A percentile compares a stretch with the other conserved stretches of the same genome.
phyloP scores from a whole-genome alignment of 2,113 vertebrate genomes.

The Aptenodytes patagonicus region DNA sequence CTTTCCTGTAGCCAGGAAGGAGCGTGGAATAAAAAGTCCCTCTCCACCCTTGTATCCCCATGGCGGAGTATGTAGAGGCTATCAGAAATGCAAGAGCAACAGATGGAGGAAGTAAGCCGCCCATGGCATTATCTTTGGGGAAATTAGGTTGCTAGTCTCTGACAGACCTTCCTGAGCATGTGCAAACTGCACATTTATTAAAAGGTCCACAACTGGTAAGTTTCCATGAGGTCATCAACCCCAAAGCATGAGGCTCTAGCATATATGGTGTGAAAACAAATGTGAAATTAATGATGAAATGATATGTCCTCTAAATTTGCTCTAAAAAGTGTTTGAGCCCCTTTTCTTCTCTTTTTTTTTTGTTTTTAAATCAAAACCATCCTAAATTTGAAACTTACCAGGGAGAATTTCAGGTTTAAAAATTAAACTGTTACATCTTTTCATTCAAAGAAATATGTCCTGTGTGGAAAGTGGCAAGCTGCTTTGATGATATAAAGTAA shows the following conservation, averaged over 20 bases:
- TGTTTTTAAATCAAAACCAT: not conserved
- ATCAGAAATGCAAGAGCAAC: not conserved
- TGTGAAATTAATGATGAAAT: not conserved
- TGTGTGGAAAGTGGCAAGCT: not conserved
- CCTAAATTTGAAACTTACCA: not conserved
- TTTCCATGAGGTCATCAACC: not conserved
- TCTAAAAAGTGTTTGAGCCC: not conserved
- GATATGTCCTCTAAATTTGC: not conserved
- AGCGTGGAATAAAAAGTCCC: not conserved
- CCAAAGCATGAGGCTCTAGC: not conserved
- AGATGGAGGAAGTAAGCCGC: not conserved
- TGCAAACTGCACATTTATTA: not conserved
- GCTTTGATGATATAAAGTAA: not conserved
- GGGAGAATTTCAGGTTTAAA: not conserved
- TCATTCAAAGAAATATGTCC: not conserved
- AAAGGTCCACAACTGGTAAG: not conserved
- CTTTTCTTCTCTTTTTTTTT: not conserved
- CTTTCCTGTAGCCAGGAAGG: not conserved
- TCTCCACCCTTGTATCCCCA: not conserved
- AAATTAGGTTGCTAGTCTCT: not conserved
- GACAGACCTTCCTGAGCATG: not conserved
- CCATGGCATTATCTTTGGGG: not conserved
- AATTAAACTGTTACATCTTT: not conserved
- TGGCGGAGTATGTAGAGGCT: not conserved
- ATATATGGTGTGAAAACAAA: not conserved